phyloP scores from a whole-genome alignment of 1,140 invertebrate genomes.

The Druon quercuslanigerum region DNA sequence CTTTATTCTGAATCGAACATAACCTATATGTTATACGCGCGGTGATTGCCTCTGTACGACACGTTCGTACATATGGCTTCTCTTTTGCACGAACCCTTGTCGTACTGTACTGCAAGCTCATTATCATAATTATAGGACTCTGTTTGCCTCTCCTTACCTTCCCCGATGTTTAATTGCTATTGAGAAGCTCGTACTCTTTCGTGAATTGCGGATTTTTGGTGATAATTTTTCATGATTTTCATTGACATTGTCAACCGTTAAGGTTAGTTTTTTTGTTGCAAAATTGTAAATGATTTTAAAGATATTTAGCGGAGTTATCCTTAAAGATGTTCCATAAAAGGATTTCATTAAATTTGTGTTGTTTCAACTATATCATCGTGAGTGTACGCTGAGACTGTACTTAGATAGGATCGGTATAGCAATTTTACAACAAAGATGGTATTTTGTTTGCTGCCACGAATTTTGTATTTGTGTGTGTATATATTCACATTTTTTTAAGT shows the following conservation, averaged over 20 bases:
- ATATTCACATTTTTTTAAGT: not conserved
- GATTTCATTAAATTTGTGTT: not conserved
- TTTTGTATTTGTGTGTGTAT: not conserved
- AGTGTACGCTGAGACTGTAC: not conserved
- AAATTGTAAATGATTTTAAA: not conserved
- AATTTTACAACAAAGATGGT: not conserved
- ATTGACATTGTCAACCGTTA: not conserved
- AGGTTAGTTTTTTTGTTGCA: slow-evolving; percentile 13
- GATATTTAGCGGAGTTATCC: not conserved
- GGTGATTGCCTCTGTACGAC: not conserved
- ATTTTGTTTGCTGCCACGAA: not conserved
- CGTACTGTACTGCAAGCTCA: not conserved
- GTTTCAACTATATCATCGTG: not conserved
- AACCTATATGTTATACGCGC: slow-evolving; percentile 16
- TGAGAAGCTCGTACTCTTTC: not conserved
- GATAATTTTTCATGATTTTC: not conserved
- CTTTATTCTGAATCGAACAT: slow-evolving; percentile 1
- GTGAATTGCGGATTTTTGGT: not conserved
- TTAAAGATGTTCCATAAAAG: not conserved
- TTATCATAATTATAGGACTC: not conserved
- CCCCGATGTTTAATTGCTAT: not conserved
- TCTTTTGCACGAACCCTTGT: not conserved
- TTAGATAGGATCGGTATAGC: not conserved
- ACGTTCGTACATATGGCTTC: slow-evolving; percentile 14
- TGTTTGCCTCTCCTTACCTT: not conserved